These are phyloP conservation scores for Oenanthe oenanthe DNA, from an alignment of 2,113 vertebrate genomes.

Conservation along the genomic window DNA sequence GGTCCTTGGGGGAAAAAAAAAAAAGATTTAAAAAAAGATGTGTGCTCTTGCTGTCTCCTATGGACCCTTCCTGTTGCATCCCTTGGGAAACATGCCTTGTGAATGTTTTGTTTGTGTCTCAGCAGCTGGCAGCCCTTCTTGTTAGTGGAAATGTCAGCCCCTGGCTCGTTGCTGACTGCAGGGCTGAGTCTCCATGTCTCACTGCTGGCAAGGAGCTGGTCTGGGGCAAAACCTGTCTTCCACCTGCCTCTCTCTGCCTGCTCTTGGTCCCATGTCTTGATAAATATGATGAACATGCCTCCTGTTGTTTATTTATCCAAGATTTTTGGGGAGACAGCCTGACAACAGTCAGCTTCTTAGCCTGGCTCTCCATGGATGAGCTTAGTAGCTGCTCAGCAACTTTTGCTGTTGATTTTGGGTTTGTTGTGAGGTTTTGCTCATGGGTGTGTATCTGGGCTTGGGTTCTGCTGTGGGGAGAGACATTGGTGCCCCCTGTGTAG, in stretches of 20 bases:
- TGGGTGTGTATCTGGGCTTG: neutral
- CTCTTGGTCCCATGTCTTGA: neutral
- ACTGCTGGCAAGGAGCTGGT: conserved; percentile 12
- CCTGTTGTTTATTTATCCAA: neutral
- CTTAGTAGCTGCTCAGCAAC: conserved; percentile 10
- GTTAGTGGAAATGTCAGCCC: conserved; percentile 63
- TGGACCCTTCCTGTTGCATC: neutral
- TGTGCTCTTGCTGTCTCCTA: neutral
- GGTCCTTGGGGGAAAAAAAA: neutral
- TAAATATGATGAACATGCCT: neutral
- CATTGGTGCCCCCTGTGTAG: neutral
- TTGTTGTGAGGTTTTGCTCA: neutral
- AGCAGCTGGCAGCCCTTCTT: conserved; percentile 56
- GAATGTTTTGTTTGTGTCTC: conserved; percentile 55
- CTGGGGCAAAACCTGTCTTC: conserved; percentile 56
- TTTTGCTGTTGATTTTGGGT: conserved; percentile 32
- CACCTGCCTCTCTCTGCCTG: neutral
- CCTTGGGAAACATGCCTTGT: conserved; percentile 39
- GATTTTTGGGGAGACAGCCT: neutral
- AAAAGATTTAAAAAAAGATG: too few relatives aligned
- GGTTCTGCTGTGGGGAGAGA: neutral
- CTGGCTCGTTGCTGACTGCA: conserved; percentile 47
- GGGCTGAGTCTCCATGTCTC: conserved; percentile 18
- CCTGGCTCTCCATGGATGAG: neutral
- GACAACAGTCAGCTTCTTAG: neutral